Evolutionary conservation across 2,113 vertebrate species (phyloP).

Genomic region (Lates calcarifer): DNA sequence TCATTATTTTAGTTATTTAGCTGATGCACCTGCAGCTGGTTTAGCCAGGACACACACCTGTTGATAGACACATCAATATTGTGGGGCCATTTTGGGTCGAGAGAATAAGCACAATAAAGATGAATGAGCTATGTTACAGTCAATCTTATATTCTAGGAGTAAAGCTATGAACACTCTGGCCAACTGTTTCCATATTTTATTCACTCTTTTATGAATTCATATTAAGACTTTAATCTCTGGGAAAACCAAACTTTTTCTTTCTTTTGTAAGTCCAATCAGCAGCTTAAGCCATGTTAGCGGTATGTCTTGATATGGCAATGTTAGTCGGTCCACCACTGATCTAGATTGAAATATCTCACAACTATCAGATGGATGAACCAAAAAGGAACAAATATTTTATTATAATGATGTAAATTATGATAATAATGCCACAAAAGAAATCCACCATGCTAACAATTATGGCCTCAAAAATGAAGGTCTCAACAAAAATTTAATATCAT

Average conservation of each 20-base stretch:
- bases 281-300: no score
- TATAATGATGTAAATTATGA: neutral
- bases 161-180: neutral
- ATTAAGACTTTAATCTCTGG: neutral
- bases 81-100: neutral
- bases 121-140: neutral
- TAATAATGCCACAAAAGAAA: neutral
- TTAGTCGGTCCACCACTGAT: neutral
- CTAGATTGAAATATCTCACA: neutral
- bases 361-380: neutral
- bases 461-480: neutral
- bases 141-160: neutral
- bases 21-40: no score
- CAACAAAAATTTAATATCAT: neutral
- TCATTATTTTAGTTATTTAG: neutral
- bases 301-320: neutral
- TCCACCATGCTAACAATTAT: neutral
- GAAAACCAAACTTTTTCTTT: neutral
- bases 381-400: neutral
- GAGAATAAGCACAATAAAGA: neutral
- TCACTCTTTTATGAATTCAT: neutral
- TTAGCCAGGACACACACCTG: neutral
- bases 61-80: neutral
- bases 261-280: neutral
- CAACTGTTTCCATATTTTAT: conserved; percentile 3